phyloP scores from a whole-genome alignment of 2,113 vertebrate genomes.

The Bujurquina vittata region DNA sequence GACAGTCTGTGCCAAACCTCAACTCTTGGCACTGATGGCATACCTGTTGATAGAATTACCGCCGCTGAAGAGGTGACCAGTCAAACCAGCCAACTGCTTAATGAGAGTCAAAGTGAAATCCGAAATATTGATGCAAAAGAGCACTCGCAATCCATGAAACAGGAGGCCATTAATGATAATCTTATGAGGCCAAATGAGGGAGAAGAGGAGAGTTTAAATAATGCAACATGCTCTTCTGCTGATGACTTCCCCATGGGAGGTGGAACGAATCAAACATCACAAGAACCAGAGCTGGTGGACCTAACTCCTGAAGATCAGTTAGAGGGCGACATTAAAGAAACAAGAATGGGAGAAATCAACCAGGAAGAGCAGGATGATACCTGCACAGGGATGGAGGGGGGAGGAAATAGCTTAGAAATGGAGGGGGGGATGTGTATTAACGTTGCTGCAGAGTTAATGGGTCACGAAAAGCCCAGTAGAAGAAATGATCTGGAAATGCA shows the following conservation, averaged over 20 bases:
- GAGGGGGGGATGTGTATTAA: neutral
- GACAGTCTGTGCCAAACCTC: neutral
- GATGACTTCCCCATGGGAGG: neutral
- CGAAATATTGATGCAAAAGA: neutral
- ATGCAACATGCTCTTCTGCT: neutral
- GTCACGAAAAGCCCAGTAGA: slow-evolving; percentile 1
- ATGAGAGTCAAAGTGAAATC: neutral
- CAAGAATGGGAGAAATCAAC: neutral
- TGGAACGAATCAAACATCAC: neutral
- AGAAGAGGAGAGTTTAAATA: neutral
- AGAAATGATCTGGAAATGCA: slow-evolving; percentile 11
- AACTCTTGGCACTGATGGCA: neutral
- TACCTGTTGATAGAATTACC: neutral
- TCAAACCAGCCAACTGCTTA: neutral
- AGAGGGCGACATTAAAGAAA: neutral
- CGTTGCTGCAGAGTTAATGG: neutral
- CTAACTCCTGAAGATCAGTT: neutral
- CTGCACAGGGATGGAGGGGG: neutral
- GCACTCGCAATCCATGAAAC: neutral
- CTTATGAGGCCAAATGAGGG: neutral
- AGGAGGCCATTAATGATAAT: neutral
- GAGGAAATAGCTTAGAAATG: neutral
- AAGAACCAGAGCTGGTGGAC: neutral
- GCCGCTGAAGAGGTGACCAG: neutral
- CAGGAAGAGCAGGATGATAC: slow-evolving; percentile 21